Base-by-base conservation (phyloP, 2,113 vertebrate species). In the Rissa tridactyla region DNA sequence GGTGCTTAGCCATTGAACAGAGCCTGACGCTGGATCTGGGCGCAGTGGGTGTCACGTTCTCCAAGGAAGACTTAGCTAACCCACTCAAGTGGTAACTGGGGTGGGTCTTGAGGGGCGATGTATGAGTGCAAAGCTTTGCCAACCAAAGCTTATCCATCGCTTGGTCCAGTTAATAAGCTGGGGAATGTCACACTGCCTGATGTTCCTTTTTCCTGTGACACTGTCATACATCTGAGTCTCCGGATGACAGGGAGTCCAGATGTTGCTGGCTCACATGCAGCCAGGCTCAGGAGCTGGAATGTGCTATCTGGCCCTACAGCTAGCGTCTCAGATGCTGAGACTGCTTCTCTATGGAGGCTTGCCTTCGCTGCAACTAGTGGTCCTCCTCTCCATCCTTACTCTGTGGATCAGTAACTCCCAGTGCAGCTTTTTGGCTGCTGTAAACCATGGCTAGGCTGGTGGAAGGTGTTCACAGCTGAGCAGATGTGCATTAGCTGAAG, bases 1-100 rank as follows among this genome's bases (percentile, higher is more conserved):
- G 0, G 11, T 73, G 68, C 65, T 58, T 46, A 84, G 64, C 29
- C 6, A 2, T 20, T 3, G 3, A 64, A 15, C 23, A 40, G 62
- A 68, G 29, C 55, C 49, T 51, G 51, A 9, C 20, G 1, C 11
- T 21, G 38, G 9, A 5, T 55, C 29, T 85, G 82, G 34, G 55
- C 9, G 2, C 54, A 25, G 26, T 11, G 36, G 18, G 8, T 49
- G 26, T 13, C 0, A 0, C 1, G 11, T 65, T 25, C 40, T 47
- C 38, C 44, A 52, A 29, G 26, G 10, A 57, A 44, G 34, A 15
- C 27, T 66, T 34, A 57, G 9, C 51, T 27, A 66, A 4, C 40
- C 20, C 9, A 2, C 30, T 47, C 7, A 5, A 5, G 4, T 13
- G 17, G 25, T 58, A 47, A 18, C 44, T 42, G 38, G 44, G 10